Evolutionary conservation across 2,113 vertebrate species (phyloP).

Genomic region (Onychorhynchus coronatus): DNA sequence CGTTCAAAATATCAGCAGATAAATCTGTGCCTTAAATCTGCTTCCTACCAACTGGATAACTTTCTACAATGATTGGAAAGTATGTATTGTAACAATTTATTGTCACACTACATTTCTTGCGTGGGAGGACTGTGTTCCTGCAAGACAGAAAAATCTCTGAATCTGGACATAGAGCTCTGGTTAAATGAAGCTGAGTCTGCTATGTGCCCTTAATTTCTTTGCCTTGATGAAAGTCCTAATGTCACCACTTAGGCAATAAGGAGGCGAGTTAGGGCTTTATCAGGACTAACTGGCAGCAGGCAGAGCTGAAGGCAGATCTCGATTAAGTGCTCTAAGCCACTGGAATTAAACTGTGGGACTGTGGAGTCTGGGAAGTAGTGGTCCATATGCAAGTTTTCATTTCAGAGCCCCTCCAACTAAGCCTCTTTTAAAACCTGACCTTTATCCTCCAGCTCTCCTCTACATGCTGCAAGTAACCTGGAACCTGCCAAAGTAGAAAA

Average conservation of each 20-base stretch:
- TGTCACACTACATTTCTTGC: not conserved
- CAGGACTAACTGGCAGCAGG: not conserved
- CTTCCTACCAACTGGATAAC: not conserved
- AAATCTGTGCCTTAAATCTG: not conserved
- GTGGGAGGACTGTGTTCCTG: not conserved
- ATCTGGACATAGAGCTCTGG: not conserved
- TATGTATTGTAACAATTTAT: not conserved
- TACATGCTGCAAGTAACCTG: not conserved
- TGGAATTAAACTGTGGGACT: not conserved
- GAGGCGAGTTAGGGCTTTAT: not conserved
- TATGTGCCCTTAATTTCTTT: slow-evolving; percentile 30
- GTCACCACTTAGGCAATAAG: not conserved
- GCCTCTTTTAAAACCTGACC: not conserved
- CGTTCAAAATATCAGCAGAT: not conserved
- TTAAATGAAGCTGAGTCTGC: not conserved
- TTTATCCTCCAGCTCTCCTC: not conserved
- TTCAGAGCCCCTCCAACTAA: not conserved
- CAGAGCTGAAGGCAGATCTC: slow-evolving; percentile 1
- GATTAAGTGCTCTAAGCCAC: not conserved
- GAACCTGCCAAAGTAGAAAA: slow-evolving; percentile 14
- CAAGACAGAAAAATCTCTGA: not conserved
- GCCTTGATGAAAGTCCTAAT: slow-evolving; percentile 37
- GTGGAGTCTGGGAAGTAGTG: not conserved
- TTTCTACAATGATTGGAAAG: not conserved
- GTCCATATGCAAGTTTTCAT: not conserved